Base-by-base conservation (phyloP, 23 tunicate species). In the Styela clava region DNA sequence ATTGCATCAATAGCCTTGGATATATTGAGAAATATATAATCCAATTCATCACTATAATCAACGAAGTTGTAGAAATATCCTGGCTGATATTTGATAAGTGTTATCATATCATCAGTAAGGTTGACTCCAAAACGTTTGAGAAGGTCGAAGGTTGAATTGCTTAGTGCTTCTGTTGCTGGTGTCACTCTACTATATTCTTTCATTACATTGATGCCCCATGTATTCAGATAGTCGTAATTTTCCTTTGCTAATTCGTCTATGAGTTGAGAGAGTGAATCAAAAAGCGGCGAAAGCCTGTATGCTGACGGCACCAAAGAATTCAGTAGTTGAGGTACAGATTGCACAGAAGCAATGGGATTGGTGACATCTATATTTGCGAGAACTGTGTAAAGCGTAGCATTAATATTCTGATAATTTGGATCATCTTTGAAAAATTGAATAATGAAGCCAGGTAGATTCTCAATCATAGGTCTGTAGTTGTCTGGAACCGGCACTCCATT, bases 1-100 rank as follows among this genome's bases (percentile, higher is more conserved):
- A 30, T 26, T 19, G 23, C 34, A 21, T 32, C 35, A 33, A 71
- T 21, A 26, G 23, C 34, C 20, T 26, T 16, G 23, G 77, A 33
- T 16, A 71, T 32, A 28, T 71, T 33, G 35, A 28, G 16, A 19
- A 71, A 71, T 3, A 34, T 35, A 21, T 28, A 30, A 19, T 71
- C 77, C 3, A 71, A 18, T 30, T 71, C 35, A 27, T 33, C 35
- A 29, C 12, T 71, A 16, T 21, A 3, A 5, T 27, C 35, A 12
- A 71, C 3, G 16, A 71, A 71, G 77, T 71, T 71, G 77, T 71
- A 71, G 5, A 71, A 21, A 32, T 71, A 71, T 22, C 77, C 77
- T 3, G 77, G 35, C 20, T 71, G 34, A 71, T 71, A 71, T 29
- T 30, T 27, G 16, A 71, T 30, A 5, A 71, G 35, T 3, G 77